phyloP scores from a whole-genome alignment of 2,888 invertebrate species.

The Agapostemon virescens region DNA sequence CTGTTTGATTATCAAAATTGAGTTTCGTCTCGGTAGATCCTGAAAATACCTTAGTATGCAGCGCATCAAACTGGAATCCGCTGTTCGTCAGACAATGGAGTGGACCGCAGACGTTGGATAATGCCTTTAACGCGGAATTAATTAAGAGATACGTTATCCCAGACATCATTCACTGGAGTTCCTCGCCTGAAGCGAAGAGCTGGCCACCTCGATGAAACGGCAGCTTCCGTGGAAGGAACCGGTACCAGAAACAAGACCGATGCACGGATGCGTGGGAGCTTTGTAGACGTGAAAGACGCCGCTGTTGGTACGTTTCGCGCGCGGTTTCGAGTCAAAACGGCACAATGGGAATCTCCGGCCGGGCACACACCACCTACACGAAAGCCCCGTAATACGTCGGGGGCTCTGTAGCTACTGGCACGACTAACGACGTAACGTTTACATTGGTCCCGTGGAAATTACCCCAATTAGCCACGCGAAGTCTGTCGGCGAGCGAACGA shows the following conservation, averaged over 20 bases:
- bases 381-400: slow-evolving; percentile 66
- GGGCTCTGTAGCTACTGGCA: slow-evolving; percentile 59
- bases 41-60: too few relatives aligned
- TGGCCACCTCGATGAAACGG: slow-evolving; percentile 32
- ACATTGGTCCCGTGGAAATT: slow-evolving; percentile 75
- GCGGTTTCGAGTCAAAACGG: slow-evolving; percentile 42
- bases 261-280: slow-evolving; percentile 48
- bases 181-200: slow-evolving; percentile 25
- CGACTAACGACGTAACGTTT: slow-evolving; percentile 71
- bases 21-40: too few relatives aligned
- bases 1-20: too few relatives aligned
- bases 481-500: slow-evolving; percentile 39
- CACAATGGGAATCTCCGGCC: slow-evolving; percentile 59
- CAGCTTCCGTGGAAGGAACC: slow-evolving; percentile 41
- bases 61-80: slow-evolving; percentile 9
- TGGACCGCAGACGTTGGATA: slow-evolving; percentile 25
- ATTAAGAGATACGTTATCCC: slow-evolving; percentile 58
- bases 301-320: slow-evolving; percentile 46
- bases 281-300: slow-evolving; percentile 57
- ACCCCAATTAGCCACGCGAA: slow-evolving; percentile 73
- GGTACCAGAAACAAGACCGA: slow-evolving; percentile 40
- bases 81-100: slow-evolving; percentile 24
- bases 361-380: slow-evolving; percentile 43
- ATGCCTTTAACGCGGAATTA: slow-evolving; percentile 50
- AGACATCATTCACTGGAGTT: slow-evolving; percentile 33